Percentiles rank a stretch among this genome's conserved stretches.
These are phyloP conservation scores for Subacronicta megacephala DNA, from an alignment of 2,888 invertebrate genomes.

Conservation along the genomic window DNA sequence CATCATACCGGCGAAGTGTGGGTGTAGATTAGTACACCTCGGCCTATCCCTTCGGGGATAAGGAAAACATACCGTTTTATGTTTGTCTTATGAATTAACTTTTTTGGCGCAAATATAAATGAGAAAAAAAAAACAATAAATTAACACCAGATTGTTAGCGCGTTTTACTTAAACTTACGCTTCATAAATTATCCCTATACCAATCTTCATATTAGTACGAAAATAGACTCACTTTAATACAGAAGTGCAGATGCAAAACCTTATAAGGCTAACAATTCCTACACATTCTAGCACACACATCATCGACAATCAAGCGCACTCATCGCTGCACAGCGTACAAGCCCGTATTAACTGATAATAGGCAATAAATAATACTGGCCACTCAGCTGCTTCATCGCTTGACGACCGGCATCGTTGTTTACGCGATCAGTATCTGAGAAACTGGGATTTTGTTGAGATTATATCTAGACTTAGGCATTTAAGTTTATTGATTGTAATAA, in stretches of 20 bases:
- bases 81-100: too few species aligned
- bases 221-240: conserved; percentile 21
- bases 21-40: too few species aligned
- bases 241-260: conserved; percentile 16
- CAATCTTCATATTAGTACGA: background rate
- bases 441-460: conserved; percentile 45
- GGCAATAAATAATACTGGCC: conserved; percentile 54
- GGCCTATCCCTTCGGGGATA: too few species aligned
- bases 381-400: conserved; percentile 47
- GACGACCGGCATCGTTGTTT: conserved; percentile 51
- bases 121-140: background rate
- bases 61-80: too few species aligned
- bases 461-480: conserved; percentile 46
- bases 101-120: too few species aligned
- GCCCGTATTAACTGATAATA: conserved; percentile 55
- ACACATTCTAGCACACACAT: conserved; percentile 39
- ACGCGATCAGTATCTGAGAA: conserved; percentile 47
- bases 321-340: conserved; percentile 48
- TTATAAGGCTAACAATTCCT: conserved; percentile 25
- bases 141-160: background rate
- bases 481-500: conserved; percentile 51
- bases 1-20: too few species aligned
- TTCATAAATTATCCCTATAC: background rate
- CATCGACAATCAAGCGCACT: conserved; percentile 38
- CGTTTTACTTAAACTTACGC: background rate